A percentile compares a stretch with the other conserved stretches of the same genome.
Evolutionary conservation across 2,113 vertebrate genomes (phyloP).

Genomic region (Sprattus sprattus): DNA sequence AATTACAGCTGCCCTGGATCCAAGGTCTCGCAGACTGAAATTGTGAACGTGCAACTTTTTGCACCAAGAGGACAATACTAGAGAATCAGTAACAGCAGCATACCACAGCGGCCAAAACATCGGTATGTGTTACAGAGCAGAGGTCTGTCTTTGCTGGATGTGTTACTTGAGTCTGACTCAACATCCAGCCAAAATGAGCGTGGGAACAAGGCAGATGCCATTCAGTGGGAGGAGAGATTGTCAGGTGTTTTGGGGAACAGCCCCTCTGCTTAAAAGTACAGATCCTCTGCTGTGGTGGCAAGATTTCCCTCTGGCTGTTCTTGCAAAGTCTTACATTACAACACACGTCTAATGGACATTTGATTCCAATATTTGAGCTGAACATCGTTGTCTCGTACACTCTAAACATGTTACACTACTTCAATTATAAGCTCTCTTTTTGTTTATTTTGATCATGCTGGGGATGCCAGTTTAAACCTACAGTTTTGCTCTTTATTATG

Average conservation of each 20-base stretch:
- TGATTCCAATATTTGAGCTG: neutral
- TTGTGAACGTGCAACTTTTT: slow-evolving; percentile 28
- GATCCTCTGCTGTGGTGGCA: too few species aligned
- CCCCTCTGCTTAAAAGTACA: too few species aligned
- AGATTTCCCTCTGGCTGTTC: neutral
- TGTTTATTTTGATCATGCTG: too few species aligned
- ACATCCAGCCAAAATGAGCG: slow-evolving; percentile 36
- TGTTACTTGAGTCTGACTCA: slow-evolving; percentile 33
- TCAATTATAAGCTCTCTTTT: too few species aligned
- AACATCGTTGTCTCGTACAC: neutral
- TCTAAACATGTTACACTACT: neutral
- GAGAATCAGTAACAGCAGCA: slow-evolving; percentile 28
- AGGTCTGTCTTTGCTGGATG: neutral
- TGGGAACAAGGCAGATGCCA: slow-evolving; percentile 28
- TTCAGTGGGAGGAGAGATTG: slow-evolving; percentile 33
- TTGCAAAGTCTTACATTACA: slow-evolving; percentile 23
- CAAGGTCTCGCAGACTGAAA: slow-evolving; percentile 33
- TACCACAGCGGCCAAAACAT: slow-evolving; percentile 19
- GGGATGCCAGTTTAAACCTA: too few species aligned
- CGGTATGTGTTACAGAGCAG: slow-evolving; percentile 7
- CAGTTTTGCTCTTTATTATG: too few species aligned
- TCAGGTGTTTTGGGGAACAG: slow-evolving; percentile 31
- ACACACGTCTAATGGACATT: neutral
- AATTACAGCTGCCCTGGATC: slow-evolving; percentile 36
- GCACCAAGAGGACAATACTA: neutral